Percentiles rank a stretch among this genome's conserved stretches.
Evolutionary conservation across 2,888 invertebrate genomes (phyloP).

Genomic region (Drosophila macrospina): DNA sequence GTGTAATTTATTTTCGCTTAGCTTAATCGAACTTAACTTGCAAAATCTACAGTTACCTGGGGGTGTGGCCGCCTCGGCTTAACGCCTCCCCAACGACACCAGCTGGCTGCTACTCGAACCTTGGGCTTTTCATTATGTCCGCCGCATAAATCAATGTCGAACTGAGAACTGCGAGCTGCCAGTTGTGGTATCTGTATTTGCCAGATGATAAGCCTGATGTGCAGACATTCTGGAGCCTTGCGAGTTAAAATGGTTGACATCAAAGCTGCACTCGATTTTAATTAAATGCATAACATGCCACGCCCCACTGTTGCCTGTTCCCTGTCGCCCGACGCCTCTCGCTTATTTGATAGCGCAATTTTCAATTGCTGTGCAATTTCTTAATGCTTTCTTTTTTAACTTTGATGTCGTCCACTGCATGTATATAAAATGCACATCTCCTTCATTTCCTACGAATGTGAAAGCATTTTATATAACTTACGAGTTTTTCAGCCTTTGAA

Average conservation of each 20-base stretch:
- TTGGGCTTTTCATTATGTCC: constrained; percentile 58
- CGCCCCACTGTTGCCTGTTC: not conserved
- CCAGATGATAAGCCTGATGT: constrained; percentile 38
- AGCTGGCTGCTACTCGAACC: constrained; percentile 30
- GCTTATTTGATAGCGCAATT: constrained; percentile 56
- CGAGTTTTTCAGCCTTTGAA: constrained; percentile 67
- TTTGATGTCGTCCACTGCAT: constrained; percentile 54
- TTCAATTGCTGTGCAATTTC: constrained; percentile 77
- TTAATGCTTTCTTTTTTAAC: constrained; percentile 62
- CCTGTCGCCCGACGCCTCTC: constrained; percentile 7
- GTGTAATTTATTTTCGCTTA: constrained; percentile 82
- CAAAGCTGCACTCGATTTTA: constrained; percentile 74
- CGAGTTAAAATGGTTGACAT: constrained; percentile 46
- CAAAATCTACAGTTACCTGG: constrained; percentile 47
- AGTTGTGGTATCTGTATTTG: constrained; percentile 26
- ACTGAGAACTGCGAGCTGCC: constrained; percentile 3
- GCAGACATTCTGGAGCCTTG: constrained; percentile 38
- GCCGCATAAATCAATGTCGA: constrained; percentile 72
- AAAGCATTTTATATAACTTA: constrained; percentile 73
- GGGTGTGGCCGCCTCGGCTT: constrained; percentile 4
- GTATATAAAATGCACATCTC: constrained; percentile 75
- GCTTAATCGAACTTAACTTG: constrained; percentile 65
- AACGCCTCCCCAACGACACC: constrained; percentile 18
- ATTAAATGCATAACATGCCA: constrained; percentile 67
- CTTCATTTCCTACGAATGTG: constrained; percentile 70